phyloP scores from a whole-genome alignment of 2,797 vertebrate genomes.

The Brachymystax lenok region DNA sequence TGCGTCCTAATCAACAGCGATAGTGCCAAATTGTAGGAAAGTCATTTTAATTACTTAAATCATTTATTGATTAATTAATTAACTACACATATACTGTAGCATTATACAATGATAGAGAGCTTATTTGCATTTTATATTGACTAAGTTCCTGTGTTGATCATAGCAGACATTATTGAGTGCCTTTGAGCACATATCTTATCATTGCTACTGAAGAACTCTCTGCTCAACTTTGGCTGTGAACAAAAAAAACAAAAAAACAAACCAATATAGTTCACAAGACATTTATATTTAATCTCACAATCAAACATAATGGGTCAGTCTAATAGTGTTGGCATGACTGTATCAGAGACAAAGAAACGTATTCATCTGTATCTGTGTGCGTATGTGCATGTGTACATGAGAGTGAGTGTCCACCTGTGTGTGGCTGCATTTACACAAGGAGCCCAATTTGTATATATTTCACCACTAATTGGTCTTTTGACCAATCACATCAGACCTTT shows the following conservation, averaged over 20 bases:
- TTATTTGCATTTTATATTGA: slow-evolving; percentile 6
- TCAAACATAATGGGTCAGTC: background rate
- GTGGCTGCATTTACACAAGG: slow-evolving; percentile 10
- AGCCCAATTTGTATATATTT: no score
- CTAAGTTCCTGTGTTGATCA: slow-evolving; percentile 5
- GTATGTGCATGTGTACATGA: no score
- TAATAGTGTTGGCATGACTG: background rate
- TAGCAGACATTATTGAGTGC: background rate
- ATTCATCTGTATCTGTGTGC: no score
- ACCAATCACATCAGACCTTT: no score
- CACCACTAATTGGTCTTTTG: no score
- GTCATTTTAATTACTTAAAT: slow-evolving; percentile 7
- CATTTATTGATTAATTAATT: no score
- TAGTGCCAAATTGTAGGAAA: slow-evolving; percentile 24
- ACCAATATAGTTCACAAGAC: background rate
- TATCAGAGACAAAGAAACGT: no score
- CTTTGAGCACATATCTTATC: background rate
- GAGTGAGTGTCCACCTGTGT: background rate
- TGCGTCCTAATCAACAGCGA: slow-evolving; percentile 36
- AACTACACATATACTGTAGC: background rate
- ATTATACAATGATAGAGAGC: background rate
- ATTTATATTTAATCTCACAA: background rate
- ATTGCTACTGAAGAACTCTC: background rate
- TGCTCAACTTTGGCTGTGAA: background rate
- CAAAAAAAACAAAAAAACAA: background rate